Base-by-base conservation (phyloP, 2,888 invertebrate genomes). In the Dromius quadrimaculatus region DNA sequence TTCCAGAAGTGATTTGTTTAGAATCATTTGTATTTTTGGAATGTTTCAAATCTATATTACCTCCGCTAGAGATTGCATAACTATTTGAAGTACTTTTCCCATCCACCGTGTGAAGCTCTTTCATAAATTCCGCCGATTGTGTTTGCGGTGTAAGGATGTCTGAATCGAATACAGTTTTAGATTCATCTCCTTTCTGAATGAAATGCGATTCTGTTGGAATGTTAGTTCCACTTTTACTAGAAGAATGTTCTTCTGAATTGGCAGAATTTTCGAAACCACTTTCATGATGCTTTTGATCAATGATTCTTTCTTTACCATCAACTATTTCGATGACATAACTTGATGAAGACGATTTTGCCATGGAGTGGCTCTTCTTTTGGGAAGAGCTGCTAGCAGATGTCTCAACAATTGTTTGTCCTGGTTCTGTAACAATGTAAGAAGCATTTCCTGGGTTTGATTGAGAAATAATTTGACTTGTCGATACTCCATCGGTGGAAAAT, bases 271-370 rank as follows among this genome's bases (percentile, higher is more conserved):
- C 84, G 76, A 85, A 84, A 50, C 87, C 87, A 80, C 87, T 85
- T 79, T 88, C 87, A 75, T 87, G 85, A 57, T 85, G 86, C 63
- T 87, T 85, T 74, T 84, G 84, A 72, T 88, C 88, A 43, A 88
- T 81, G 41, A 88, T 84, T 36, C 87, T 82, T 80, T 89, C 88
- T 78, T 88, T 88, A 1, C 89, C 89, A 76, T 89, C 88, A 17
- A 88, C 86, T 73, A 88, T 86, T 81, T 90, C 89, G 50, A 89
- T 86, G 23, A 87, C 87, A 76, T 90, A 88, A 11, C 89, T 88
- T 13, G 87, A 86, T 1, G 88, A 87, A 34, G 88, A 86, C 28
- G 87, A 88, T 78, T 89, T 88, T 57, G 85, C 83, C 2, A 85
- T 81, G 70, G 85, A 86, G 71, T 87, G 85, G 74, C 84, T 85